Evolutionary conservation across 1,140 invertebrate species (phyloP).

Genomic region (Chelonus insularis): DNA sequence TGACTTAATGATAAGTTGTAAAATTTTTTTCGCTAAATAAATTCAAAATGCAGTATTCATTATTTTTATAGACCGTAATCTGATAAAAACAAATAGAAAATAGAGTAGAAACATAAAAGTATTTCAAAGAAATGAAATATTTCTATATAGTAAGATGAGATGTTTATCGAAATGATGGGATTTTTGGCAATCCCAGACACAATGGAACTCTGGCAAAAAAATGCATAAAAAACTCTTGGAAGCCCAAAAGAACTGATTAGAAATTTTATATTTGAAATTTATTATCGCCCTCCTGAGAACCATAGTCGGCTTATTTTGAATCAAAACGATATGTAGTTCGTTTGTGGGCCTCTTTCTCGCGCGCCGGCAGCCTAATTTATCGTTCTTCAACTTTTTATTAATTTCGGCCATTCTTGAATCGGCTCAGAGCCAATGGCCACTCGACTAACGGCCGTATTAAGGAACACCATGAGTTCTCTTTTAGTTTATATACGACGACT

Average conservation of each 20-base stretch:
- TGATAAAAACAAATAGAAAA: neutral
- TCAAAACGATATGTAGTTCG: neutral
- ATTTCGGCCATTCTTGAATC: constrained; percentile 54
- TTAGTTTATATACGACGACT: no score
- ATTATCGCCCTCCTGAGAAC: constrained; percentile 45
- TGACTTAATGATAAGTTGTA: no score
- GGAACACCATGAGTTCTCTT: no score
- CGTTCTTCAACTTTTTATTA: constrained; percentile 60
- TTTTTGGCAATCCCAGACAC: constrained; percentile 10
- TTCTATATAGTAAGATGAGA: no score
- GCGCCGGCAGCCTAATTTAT: constrained; percentile 55
- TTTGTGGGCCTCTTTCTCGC: constrained; percentile 5
- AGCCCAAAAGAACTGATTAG: constrained; percentile 32
- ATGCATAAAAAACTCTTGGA: neutral
- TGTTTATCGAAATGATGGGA: neutral
- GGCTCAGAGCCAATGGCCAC: constrained; percentile 28
- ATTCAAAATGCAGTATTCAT: no score
- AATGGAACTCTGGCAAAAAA: constrained; percentile 7
- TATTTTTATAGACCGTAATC: no score
- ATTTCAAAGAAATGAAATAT: no score
- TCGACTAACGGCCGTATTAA: neutral
- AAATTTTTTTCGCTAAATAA: no score
- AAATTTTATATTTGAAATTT: constrained; percentile 59
- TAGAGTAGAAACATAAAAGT: no score
- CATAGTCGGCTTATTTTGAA: constrained; percentile 7